phyloP scores from a whole-genome alignment of 2,888 invertebrate genomes.

The Lepeophtheirus nordmannii region DNA sequence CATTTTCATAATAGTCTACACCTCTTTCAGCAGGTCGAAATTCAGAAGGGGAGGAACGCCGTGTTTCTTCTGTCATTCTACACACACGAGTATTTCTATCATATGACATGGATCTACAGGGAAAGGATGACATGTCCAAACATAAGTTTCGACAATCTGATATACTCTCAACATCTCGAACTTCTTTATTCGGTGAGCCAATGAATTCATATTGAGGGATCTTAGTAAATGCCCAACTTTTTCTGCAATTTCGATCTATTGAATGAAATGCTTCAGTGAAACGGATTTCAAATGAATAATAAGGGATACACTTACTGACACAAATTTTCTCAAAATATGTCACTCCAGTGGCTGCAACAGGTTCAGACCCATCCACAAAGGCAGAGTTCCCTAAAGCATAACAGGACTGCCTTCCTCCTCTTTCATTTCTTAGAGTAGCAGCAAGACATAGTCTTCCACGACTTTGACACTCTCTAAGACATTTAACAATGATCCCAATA shows the following conservation, averaged over 20 bases:
- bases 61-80: slow-evolving; percentile 38
- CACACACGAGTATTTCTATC: slow-evolving; percentile 37
- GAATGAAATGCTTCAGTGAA: background rate
- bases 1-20: slow-evolving; percentile 42
- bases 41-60: slow-evolving; percentile 38
- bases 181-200: slow-evolving; percentile 36
- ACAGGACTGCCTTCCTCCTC: slow-evolving; percentile 34
- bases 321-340: slow-evolving; percentile 38
- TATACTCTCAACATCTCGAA: slow-evolving; percentile 35
- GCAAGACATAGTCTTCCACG: slow-evolving; percentile 33
- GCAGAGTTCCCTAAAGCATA: slow-evolving; percentile 35
- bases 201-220: slow-evolving; percentile 38
- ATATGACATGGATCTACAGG: slow-evolving; percentile 39
- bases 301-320: slow-evolving; percentile 18
- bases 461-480: slow-evolving; percentile 34
- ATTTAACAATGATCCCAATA: slow-evolving; percentile 33
- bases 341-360: slow-evolving; percentile 34
- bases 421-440: slow-evolving; percentile 33
- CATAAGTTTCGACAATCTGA: slow-evolving; percentile 40
- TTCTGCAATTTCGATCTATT: slow-evolving; percentile 1
- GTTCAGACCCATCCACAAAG: slow-evolving; percentile 32
- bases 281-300: no score
- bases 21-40: slow-evolving; percentile 34
- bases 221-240: slow-evolving; percentile 38
- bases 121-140: slow-evolving; percentile 36